Percentiles rank a stretch among this genome's conserved stretches.
phyloP scores from a whole-genome alignment of 2,797 vertebrate genomes.

The Pangasius larnaudii region DNA sequence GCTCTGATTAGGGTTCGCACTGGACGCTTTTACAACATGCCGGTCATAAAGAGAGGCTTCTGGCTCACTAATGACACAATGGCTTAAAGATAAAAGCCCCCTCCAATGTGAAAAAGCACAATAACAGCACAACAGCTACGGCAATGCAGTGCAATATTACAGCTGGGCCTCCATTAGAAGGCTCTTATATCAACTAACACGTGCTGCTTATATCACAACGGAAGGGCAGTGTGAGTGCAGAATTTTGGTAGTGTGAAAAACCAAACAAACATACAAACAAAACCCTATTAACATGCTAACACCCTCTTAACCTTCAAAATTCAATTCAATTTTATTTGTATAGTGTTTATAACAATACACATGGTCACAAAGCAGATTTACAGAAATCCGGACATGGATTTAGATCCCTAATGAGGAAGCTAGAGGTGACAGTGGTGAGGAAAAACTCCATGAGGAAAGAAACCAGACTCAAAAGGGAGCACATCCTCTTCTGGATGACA shows the following conservation, averaged over 20 bases:
- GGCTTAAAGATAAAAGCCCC: slow-evolving; percentile 74
- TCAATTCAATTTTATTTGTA: neutral
- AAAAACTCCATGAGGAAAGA: neutral
- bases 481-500: neutral
- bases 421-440: neutral
- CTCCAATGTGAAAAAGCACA: slow-evolving; percentile 51
- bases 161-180: slow-evolving; percentile 42
- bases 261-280: neutral
- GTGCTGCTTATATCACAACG: slow-evolving; percentile 24
- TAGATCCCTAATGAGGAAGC: neutral
- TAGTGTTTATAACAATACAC: neutral
- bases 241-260: neutral
- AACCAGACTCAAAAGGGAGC: neutral
- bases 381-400: slow-evolving; percentile 3
- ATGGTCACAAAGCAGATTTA: slow-evolving; percentile 8
- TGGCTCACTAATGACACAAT: slow-evolving; percentile 75
- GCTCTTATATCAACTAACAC: slow-evolving; percentile 18
- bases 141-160: slow-evolving; percentile 39
- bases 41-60: slow-evolving; percentile 78
- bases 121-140: slow-evolving; percentile 49
- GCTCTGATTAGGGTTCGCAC: slow-evolving; percentile 73
- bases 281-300: neutral
- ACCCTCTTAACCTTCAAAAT: neutral
- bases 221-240: neutral
- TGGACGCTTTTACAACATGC: slow-evolving; percentile 76